Evolutionary conservation across 2,888 invertebrate species (phyloP), one percentile per base, ranked within the genome.

Genomic region (Eulithis testata): DNA sequence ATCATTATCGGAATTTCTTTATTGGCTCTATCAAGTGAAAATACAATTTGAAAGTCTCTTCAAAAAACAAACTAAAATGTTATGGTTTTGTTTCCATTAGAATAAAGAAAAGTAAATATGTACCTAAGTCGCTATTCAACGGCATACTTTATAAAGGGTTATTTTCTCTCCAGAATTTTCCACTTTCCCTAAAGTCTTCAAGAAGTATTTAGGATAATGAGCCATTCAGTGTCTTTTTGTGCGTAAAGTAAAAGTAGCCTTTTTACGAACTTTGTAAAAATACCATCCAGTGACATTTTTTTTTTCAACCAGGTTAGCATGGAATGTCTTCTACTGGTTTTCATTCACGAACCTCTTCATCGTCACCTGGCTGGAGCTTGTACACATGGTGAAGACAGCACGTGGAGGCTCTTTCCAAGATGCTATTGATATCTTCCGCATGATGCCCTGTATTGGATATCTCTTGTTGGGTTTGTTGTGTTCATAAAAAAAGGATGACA

Each of bases 391-490:
- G 36, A 69, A 81, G 70, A 83, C 80, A 0, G 84, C 80, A 0
- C 57, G 69, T 0, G 82, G 80, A 0, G 86, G 85, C 5, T 82
- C 85, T 31, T 85, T 87, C 45, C 79, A 86, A 62, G 83, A 85
- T 9, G 82, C 82, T 8, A 67, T 86, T 1, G 82, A 84, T 45
- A 77, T 89, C 14, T 86, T 90, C 69, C 75, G 81, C 40, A 88
- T 89, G 89, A 83, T 87, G 83, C 90, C 90, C 0, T 90, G 89
- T 60, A 73, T 88, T 6, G 89, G 87, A 6, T 90, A 87, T 53
- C 59, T 88, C 31, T 44, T 88, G 2, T 74, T 90, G 9, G 85
- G 90, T 89, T 14, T 45, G 58, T 58, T 21, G 21, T 21, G 21
- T 21, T 21, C 21, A 21, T 21, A 21, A 21, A 21, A 21, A 21